Evolutionary conservation across 2,113 vertebrate species (phyloP), one percentile per base, ranked within the genome.

Genomic region (Thinocorus orbignyianus): DNA sequence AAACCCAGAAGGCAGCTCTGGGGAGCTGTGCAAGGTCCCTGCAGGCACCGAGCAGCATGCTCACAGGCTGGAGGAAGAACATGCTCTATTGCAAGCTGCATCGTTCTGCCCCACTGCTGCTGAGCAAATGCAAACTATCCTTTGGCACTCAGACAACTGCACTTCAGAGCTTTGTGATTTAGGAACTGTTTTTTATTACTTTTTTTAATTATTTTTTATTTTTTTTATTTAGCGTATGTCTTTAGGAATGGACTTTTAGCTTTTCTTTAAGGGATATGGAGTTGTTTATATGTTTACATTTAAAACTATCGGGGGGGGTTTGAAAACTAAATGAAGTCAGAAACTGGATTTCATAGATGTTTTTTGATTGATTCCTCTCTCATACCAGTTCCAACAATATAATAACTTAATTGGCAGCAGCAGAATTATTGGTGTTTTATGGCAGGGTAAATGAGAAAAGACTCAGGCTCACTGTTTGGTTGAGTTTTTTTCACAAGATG

Each of bases 21-120:
- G 2, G 39, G 62, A 26, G 11, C 10, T 0, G 0, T 51, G 35
- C 73, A 42, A 57, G 13, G 7, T 71, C 23, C 23, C 71, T 1
- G 1, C 13, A 1, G 1, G 42, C 33, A 51, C 48, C 6, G 11
- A n/a, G 51, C 11, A 23, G 69, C 7, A 11, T 1, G 11, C 37
- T 26, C 5, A 55, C 37, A 60, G 65, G 31, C 64, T 41, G 15
- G 35, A 48, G 37, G 2, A 33, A 26, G 55, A 88, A 16, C 12
- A 17, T 35, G n/a, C 11, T 58, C 28, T 37, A 2, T 51, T 16
- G 39, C 42, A 80, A 46, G 30, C 7, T 33, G 13, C 16, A 15
- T 71, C 35, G 16, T 30, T 69, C 68, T 61, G 44, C 28, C 37
- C 64, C 19, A 8, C 37, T 58, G 42, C 82, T 69, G 44, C 73